Base-by-base conservation (phyloP, 2,797 vertebrate genomes). In the Saguinus oedipus region DNA sequence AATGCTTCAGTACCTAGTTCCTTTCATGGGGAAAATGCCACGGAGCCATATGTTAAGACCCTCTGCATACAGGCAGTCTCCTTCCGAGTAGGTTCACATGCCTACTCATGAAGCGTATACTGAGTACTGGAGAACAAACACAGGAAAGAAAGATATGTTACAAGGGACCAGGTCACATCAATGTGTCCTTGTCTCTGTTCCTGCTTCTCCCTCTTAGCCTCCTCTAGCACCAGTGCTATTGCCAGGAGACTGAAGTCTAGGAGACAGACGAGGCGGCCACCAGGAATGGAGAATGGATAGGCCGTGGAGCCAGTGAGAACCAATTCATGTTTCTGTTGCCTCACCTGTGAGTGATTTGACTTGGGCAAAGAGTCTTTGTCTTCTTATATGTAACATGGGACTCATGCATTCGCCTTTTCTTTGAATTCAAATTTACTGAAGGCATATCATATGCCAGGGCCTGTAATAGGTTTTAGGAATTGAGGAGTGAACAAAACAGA, bases 261-360 rank as follows among this genome's bases (percentile, higher is more conserved):
- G 44, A 19, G 42, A 26, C 39, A 76, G n/a, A 4, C 0, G 19
- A 48, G 4, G 61, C 17, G 7, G 6, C 53, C 13, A 0, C 24
- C 13, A 5, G 44, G 39, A 7, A 15, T 33, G 75, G 42, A 26
- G 30, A 59, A 5, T 1, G 1, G 46, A 6, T 6, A 26, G 42
- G n/a, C 44, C 2, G 10, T 30, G 68, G 36, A 64, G 30, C 46
- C 19, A 6, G 33, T 4, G 42, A 46, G 57, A 46, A 39, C 33
- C 44, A 6, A 36, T 3, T 59, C 12, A 2, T 15, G 2, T 48
- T 92, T 57, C 88, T 91, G 30, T 76, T 81, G 2, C 20, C 30
- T 50, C 30, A 20, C 14, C 39, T 61, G 42, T 57, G 59, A 61
- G 80, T 24, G 46, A 42, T 4, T 39, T 90, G 75, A 44, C 48